These are phyloP conservation scores for Scortum barcoo DNA, from an alignment of 2,113 vertebrate species.

Conservation along the genomic window DNA sequence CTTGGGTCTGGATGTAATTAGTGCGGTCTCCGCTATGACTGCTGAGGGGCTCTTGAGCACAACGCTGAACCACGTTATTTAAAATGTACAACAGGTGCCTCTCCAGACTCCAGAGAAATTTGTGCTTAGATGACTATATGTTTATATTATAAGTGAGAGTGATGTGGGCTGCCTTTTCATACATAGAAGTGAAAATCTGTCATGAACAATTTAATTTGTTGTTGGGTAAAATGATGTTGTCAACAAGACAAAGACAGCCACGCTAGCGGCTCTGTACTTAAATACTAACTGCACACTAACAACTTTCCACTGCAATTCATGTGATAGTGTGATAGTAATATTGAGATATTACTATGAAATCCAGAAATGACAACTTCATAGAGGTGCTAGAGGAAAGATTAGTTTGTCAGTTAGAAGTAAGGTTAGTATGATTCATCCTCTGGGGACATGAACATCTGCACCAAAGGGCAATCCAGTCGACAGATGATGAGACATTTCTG, in stretches of 20 bases:
- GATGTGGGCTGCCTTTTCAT: not conserved
- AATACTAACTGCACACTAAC: too few relatives aligned
- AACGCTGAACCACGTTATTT: constrained; percentile 4
- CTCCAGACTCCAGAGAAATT: constrained; percentile 1
- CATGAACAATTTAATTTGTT: not conserved
- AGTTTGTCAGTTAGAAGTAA: not conserved
- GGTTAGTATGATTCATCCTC: not conserved
- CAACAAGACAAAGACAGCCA: not conserved
- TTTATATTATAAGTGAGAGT: not conserved
- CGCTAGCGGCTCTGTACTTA: not conserved
- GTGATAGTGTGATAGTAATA: not conserved
- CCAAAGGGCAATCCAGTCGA: not conserved
- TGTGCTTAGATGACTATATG: constrained; percentile 2
- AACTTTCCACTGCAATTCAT: not conserved
- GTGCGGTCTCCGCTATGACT: constrained; percentile 17
- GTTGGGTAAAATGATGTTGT: not conserved
- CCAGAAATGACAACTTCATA: not conserved
- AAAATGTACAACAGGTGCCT: constrained; percentile 13
- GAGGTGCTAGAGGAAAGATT: not conserved
- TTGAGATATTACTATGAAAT: not conserved
- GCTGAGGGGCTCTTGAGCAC: constrained; percentile 43
- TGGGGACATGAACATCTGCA: not conserved
- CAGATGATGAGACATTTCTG: constrained; percentile 3
- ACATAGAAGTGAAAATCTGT: not conserved
- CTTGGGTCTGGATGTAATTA: constrained; percentile 54